Evolutionary conservation across 2,113 vertebrate species (phyloP), one percentile per base, ranked within the genome.

Genomic region (Craseonycteris thonglongyai): DNA sequence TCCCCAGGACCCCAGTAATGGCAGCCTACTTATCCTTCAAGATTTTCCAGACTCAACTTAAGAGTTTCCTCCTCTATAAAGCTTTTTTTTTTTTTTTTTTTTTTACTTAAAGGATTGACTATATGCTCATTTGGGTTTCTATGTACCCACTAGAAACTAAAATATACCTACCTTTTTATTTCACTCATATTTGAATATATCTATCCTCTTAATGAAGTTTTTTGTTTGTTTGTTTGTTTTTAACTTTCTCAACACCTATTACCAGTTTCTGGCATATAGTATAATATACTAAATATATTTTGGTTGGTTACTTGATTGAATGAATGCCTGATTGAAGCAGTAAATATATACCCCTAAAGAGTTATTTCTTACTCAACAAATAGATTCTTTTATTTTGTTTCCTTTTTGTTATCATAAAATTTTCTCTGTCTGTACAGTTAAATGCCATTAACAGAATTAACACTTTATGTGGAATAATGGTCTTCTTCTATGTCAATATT

Each of bases 331-430:
- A 88, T 9, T 65, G 66, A 94, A 80, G 81, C 81, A 74, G 33
- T 78, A 76, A 90, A 95, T 92, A 7, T 72, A 3, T 45, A 87
- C 38, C 6, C 12, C 33, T 61, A 28, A 78, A 86, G 33, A 76
- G 35, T 38, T 51, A 63, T 78, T 85, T 51, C 40, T 88, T 94
- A 63, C 40, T 74, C 9, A 5, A 21, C 0, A 0, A 86, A 24
- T 38, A 65, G 30, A 26, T 30, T 78, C 9, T 75, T 83, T 40
- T 33, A 58, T 91, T 95, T 92, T 92, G 19, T 83, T 90, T 96
- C 21, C 10, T 90, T 95, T 95, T 93, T 30, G 51, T 69, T 72
- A 79, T 82, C 19, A 7, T 72, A 74, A 88, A 79, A 75, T 58
- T 87, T 91, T 76, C 16, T 95, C 22, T 56, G 4, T 66, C 33